Evolutionary conservation across 2,888 invertebrate genomes (phyloP).

Genomic region (Pilophorus perplexus): DNA sequence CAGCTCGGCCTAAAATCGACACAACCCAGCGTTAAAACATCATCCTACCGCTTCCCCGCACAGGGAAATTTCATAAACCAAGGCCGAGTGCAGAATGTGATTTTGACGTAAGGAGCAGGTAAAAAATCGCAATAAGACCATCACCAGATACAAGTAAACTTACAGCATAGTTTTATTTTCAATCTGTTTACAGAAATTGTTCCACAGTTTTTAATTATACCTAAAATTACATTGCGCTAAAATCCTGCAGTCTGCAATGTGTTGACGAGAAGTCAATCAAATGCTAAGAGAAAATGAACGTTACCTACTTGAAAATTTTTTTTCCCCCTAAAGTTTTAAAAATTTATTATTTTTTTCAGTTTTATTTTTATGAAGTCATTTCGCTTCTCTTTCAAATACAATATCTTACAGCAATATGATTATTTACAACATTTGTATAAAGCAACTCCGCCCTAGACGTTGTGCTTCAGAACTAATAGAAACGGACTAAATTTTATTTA

Average conservation of each 20-base stretch:
- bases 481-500: slow-evolving; percentile 6
- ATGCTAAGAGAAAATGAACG: neutral
- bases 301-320: neutral
- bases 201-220: slow-evolving; percentile 25
- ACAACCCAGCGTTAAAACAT: too few species aligned
- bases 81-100: slow-evolving; percentile 37
- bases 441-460: slow-evolving; percentile 23
- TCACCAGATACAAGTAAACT: slow-evolving; percentile 19
- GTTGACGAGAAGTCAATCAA: neutral
- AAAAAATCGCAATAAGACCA: neutral
- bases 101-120: neutral
- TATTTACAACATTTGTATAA: slow-evolving; percentile 24
- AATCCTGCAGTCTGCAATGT: slow-evolving; percentile 37
- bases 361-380: too few species aligned
- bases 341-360: too few species aligned
- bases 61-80: too few species aligned
- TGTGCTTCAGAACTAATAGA: slow-evolving; percentile 14
- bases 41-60: too few species aligned
- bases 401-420: slow-evolving; percentile 22
- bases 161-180: slow-evolving; percentile 34
- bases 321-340: neutral
- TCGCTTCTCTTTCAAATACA: neutral
- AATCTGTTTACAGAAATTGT: slow-evolving; percentile 36
- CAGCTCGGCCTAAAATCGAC: slow-evolving; percentile 49
- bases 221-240: slow-evolving; percentile 15